Evolutionary conservation across 2,113 vertebrate species (phyloP), one percentile per base, ranked within the genome.

Genomic region (Hiodon alosoides): DNA sequence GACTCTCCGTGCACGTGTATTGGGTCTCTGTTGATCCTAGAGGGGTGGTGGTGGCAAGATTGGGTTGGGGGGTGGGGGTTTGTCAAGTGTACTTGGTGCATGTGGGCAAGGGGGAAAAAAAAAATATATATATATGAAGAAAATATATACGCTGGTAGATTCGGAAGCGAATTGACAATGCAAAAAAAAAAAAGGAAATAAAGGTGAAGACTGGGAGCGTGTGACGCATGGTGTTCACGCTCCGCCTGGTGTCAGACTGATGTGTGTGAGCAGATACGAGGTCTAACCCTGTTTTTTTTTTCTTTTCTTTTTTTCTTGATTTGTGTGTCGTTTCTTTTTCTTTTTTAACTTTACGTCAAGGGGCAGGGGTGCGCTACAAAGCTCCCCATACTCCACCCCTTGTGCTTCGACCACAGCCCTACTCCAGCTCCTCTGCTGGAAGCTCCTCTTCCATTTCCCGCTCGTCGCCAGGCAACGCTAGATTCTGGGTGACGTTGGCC

Each of bases 361-460:
- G 83, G 70, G 65, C 73, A 47, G 48, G 75, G 85, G 72, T 73
- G 72, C 76, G 69, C 46, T 14, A 69, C 72, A 57, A 50, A 52
- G 31, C 51, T 53, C 61, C 46, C 69, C 68, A 13, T 78, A 83
- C 81, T 78, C 82, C 69, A n/a, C 79, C 86, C 83, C 86, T 82
- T 83, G 1, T 69, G 60, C 68, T 67, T 58, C 3, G n/a, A 55
- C 54, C 11, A 0, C 69, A 69, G 76, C 84, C 16, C 85, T 88
- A 99, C 92, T 97, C 95, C 92, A 98, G 93, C 82, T 98, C 96
- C 83, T 98, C 96, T 53, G 93, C 93, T 0, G 94, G 94, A 82
- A 98, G 92, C 82, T 98, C 96, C 83, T 97, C 96, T 85, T 98
- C 94, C 89, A 97, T 90, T 86, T 98, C 94, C 70, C 95, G 94